Evolutionary conservation across 2,113 vertebrate genomes (phyloP).

Genomic region (Tachysurus fulvidraco): DNA sequence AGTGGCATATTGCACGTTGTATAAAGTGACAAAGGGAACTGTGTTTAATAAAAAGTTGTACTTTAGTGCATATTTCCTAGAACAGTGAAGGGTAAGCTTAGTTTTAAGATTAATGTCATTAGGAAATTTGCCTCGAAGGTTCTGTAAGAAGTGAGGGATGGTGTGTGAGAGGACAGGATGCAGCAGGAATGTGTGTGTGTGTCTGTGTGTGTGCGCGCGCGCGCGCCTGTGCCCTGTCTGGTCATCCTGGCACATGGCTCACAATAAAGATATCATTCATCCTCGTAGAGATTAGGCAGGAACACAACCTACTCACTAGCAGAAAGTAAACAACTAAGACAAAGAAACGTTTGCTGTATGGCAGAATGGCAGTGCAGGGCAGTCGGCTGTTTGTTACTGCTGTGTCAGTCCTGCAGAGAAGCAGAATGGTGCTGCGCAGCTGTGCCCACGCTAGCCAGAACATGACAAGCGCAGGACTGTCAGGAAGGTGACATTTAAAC

Average conservation of each 20-base stretch:
- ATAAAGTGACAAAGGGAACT: no score
- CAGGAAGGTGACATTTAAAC: conserved; percentile 57
- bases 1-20: no score
- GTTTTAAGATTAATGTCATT: no score
- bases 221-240: neutral
- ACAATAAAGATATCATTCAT: neutral
- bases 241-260: neutral
- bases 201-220: no score
- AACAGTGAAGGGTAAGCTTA: no score
- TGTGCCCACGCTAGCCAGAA: conserved; percentile 60
- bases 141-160: no score
- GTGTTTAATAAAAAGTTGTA: no score
- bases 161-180: neutral
- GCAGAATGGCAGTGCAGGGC: conserved; percentile 37
- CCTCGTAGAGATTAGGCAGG: conserved; percentile 13
- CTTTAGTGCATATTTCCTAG: no score
- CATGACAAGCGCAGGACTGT: conserved; percentile 57
- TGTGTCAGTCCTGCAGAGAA: neutral
- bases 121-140: no score
- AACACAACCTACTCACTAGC: neutral
- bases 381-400: neutral
- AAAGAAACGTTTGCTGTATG: conserved; percentile 44
- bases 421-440: conserved; percentile 53
- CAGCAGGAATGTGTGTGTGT: no score
- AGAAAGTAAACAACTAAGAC: conserved; percentile 25